These are phyloP conservation scores for Cosmia trapezina DNA, from an alignment of 2,888 invertebrate species.

Conservation along the genomic window DNA sequence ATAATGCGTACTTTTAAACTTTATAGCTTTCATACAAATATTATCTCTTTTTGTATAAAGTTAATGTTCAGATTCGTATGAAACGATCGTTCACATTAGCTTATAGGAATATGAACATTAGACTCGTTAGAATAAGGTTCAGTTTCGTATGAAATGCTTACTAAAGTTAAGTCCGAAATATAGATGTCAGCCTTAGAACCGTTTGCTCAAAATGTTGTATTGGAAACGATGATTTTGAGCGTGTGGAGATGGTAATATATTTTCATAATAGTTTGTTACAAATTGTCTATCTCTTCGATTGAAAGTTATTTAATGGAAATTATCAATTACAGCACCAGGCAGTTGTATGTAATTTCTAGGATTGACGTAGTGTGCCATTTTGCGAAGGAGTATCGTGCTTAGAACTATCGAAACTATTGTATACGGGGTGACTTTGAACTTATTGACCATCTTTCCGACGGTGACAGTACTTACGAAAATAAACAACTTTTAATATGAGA, in stretches of 20 bases:
- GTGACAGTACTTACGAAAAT: background rate
- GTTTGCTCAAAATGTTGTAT: conserved; percentile 70
- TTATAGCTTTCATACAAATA: background rate
- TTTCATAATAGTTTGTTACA: conserved; percentile 78
- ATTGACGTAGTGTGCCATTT: conserved; percentile 74
- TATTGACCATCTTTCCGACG: too few relatives aligned
- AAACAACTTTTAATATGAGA: background rate
- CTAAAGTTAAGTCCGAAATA: background rate
- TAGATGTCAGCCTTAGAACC: conserved; percentile 31
- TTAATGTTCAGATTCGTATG: conserved; percentile 7
- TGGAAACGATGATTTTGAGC: conserved; percentile 63
- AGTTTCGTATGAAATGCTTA: background rate
- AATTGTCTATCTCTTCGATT: conserved; percentile 74
- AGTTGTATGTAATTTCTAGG: conserved; percentile 61
- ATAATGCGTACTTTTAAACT: background rate
- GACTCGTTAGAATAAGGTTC: background rate
- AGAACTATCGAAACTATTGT: conserved; percentile 33
- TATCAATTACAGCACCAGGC: conserved; percentile 78
- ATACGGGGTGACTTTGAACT: conserved; percentile 3
- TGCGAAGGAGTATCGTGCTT: conserved; percentile 42
- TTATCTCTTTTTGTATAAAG: background rate
- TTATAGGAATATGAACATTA: background rate
- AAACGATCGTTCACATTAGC: background rate
- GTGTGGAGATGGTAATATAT: conserved; percentile 73
- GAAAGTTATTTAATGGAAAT: conserved; percentile 69